phyloP scores from a whole-genome alignment of 2,113 vertebrate genomes.

The Xenotilapia caudafasciata region DNA sequence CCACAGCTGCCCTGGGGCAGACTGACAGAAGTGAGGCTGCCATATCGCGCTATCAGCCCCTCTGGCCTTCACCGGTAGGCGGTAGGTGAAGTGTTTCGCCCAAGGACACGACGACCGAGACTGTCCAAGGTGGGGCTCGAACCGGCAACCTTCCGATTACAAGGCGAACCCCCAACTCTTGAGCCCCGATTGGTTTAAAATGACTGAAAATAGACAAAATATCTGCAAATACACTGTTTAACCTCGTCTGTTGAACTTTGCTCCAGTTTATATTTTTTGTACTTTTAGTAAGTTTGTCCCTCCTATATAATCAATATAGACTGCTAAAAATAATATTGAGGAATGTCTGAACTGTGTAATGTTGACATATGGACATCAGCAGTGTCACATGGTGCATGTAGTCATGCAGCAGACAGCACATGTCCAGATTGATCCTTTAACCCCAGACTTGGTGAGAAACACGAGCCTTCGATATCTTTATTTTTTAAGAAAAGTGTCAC shows the following conservation, averaged over 20 bases:
- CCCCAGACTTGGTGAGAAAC: not conserved
- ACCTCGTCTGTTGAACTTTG: rapidly evolving
- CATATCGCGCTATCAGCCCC: too few species aligned
- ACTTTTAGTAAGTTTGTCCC: rapidly evolving
- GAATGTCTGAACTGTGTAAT: not conserved
- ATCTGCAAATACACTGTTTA: rapidly evolving
- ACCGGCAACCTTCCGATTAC: rapidly evolving
- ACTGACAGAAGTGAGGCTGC: too few species aligned
- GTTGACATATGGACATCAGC: not conserved
- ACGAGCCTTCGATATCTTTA: rapidly evolving
- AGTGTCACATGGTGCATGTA: not conserved
- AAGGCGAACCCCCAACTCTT: too few species aligned
- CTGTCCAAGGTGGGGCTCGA: rapidly evolving
- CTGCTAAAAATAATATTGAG: not conserved
- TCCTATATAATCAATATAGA: rapidly evolving
- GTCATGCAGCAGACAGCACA: rapidly evolving
- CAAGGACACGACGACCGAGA: too few species aligned
- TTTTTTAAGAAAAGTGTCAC: not conserved
- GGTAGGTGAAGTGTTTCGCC: too few species aligned
- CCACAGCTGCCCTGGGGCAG: too few species aligned
- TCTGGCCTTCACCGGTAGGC: too few species aligned
- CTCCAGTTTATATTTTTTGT: not conserved
- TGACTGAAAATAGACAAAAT: not conserved
- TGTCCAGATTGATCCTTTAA: not conserved
- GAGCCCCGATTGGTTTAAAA: not conserved